Conservation (phyloP, 2,113 vertebrate species). For the Ailuropoda melanoleuca region DNA sequence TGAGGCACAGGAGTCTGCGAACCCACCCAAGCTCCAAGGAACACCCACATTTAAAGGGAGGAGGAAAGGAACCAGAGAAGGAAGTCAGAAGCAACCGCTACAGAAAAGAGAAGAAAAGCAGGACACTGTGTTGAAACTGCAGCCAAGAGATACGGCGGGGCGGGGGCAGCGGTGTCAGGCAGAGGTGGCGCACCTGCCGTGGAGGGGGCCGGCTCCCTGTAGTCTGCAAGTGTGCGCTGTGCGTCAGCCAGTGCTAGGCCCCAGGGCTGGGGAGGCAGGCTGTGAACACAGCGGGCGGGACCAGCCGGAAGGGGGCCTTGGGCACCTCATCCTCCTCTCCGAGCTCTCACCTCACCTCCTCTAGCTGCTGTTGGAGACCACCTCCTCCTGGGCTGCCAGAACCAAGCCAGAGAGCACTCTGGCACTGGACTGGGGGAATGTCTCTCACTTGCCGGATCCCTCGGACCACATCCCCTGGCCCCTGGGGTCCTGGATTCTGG, state of each 20-base stretch:
- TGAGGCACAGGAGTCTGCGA: neutral
- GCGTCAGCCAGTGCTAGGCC: neutral
- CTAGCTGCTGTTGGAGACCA: neutral
- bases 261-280: neutral
- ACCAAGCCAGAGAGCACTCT: neutral
- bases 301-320: neutral
- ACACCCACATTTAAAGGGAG: neutral
- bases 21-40: neutral
- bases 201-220: neutral
- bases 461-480: neutral
- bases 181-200: neutral
- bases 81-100: neutral
- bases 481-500: neutral
- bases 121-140: neutral
- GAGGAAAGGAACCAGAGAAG: neutral
- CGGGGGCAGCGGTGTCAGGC: neutral
- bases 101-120: neutral
- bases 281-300: neutral
- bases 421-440: neutral
- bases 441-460: neutral
- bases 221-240: neutral
- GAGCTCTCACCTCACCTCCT: neutral
- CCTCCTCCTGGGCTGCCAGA: neutral
- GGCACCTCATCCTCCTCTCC: neutral
- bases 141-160: neutral